Evolutionary conservation across 2,888 invertebrate genomes (phyloP), one percentile per base, ranked within the genome.

Genomic region (Allophyes oxyacanthae): DNA sequence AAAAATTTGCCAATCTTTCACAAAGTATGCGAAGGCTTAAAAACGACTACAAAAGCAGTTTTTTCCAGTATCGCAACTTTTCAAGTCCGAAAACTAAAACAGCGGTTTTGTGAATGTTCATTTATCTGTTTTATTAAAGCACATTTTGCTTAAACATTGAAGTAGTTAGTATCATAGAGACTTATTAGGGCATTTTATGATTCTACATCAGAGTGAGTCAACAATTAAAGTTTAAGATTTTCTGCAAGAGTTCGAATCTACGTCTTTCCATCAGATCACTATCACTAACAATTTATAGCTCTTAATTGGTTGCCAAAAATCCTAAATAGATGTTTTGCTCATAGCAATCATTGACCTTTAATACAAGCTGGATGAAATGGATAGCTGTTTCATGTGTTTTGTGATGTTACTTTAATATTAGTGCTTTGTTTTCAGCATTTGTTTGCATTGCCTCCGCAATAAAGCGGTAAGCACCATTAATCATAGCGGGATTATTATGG

Each of bases 211-310:
- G 70, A 63, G 50, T 48, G 62, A 72, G 78, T 78, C 77, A 75
- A 79, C 78, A 76, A 81, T 83, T 78, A 80, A 74, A 79, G 65
- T 79, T 75, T 43, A 62, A 77, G 75, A 77, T 74, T 77, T 70
- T 64, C 61, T 61, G 66, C 63, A 61, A 45, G 50, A 61, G 34
- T 60, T 63, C 49, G 46, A 63, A 64, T 61, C 50, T 56, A 30
- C 37, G 15, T 58, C 56, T 50, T 64, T 64, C 74, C 56, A 38
- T 59, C 41, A 75, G 81, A 82, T 79, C 57, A 32, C 56, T 79
- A 82, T 80, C 79, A 52, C 36, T n/a, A 53, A 64, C 48, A 64
- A 57, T 60, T 72, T 68, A 62, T 54, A 61, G 56, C 53, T 42
- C 61, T 75, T 70, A 70, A 71, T 77, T 70, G 60, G 70, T 77